These are phyloP conservation scores for Amphibalanus amphitrite DNA, from an alignment of 1,140 invertebrate species.

Conservation along the genomic window DNA sequence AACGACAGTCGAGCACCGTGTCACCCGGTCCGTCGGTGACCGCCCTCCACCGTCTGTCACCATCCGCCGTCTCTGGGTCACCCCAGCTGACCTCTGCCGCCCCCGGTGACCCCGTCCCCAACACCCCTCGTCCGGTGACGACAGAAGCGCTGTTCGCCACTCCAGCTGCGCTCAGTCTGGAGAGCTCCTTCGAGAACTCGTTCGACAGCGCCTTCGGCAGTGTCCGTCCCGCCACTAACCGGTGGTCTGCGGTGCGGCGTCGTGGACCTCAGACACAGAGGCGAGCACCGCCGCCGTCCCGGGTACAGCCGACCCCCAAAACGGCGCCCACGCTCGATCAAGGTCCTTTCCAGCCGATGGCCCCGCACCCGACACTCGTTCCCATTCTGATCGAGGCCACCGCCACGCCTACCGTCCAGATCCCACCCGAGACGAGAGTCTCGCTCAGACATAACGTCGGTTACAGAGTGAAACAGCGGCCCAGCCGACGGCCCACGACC, in stretches of 20 bases:
- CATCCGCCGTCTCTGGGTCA: background rate
- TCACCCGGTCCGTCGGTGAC: background rate
- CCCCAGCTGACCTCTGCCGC: background rate
- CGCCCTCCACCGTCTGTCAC: background rate
- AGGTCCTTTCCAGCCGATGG: background rate
- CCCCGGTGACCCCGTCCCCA: too few species aligned
- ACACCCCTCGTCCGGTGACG: background rate
- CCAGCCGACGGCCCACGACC: background rate
- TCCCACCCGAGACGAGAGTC: background rate
- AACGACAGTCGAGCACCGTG: background rate
- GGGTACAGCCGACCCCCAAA: background rate
- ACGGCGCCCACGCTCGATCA: background rate
- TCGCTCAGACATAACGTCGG: background rate
- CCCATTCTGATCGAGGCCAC: constrained; percentile 17
- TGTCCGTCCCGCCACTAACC: background rate
- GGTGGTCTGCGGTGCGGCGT: background rate
- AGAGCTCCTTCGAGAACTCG: background rate
- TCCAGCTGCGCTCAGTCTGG: background rate
- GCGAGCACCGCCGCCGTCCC: constrained; percentile 8
- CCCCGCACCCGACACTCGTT: constrained; percentile 8
- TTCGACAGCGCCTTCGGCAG: background rate
- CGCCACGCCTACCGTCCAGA: constrained; percentile 3
- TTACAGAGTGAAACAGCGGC: background rate
- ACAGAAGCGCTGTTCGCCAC: background rate
- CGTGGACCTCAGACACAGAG: too few species aligned